Conservation (phyloP, 2,888 invertebrate species). For the Plebejus melissa region DNA sequence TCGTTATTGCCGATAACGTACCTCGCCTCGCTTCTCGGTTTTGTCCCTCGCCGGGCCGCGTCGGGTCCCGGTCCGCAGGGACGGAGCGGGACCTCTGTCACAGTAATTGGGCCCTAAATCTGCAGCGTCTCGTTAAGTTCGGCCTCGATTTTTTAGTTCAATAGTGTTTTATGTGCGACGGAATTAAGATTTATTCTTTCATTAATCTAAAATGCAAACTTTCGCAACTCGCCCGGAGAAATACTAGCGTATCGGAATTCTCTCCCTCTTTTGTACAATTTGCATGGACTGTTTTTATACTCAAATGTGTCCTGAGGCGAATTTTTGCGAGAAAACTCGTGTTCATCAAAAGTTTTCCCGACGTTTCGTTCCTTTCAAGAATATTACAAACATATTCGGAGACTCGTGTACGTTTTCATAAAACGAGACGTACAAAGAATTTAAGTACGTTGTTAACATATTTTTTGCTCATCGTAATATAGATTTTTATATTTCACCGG, state of each 20-base stretch:
- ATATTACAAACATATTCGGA: conserved; percentile 16
- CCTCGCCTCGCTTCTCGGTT: conserved; percentile 36
- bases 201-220: conserved; percentile 14
- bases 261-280: background rate
- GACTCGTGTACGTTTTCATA: conserved; percentile 3
- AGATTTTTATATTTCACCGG: background rate
- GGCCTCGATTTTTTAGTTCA: conserved; percentile 29
- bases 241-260: conserved; percentile 14
- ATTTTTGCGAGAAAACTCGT: conserved; percentile 9
- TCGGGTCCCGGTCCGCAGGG: conserved; percentile 31
- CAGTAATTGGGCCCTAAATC: conserved; percentile 43
- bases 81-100: conserved; percentile 37
- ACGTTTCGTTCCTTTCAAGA: conserved; percentile 17
- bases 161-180: conserved; percentile 22
- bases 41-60: conserved; percentile 36
- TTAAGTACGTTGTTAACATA: background rate
- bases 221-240: background rate
- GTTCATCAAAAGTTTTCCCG: conserved; percentile 18
- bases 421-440: conserved; percentile 5
- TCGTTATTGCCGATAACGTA: conserved; percentile 49
- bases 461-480: background rate
- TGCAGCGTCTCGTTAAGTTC: conserved; percentile 36
- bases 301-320: conserved; percentile 14
- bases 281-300: conserved; percentile 16
- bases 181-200: conserved; percentile 24